Evolutionary conservation across 2,888 invertebrate species (phyloP), one percentile per base, ranked within the genome.

Genomic region (Lampropteryx suffumata): DNA sequence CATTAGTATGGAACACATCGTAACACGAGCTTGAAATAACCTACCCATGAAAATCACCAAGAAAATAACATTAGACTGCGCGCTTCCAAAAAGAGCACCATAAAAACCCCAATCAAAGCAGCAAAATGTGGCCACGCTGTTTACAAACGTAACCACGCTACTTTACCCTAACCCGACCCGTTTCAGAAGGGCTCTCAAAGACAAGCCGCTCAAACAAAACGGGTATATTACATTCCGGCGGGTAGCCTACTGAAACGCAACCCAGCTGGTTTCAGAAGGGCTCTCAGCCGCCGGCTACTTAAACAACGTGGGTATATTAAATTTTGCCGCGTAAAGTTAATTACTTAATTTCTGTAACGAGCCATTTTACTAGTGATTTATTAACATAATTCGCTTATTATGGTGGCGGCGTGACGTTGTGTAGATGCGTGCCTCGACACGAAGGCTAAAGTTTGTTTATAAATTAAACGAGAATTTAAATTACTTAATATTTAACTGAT

Each of bases 281-380:
- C 69, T 53, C 67, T 69, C 36, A 12, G 21, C 36, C 11, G 32
- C 27, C 39, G 44, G 36, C 59, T 44, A 60, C 37, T 50, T 41
- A 44, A 56, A 58, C 50, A 58, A 57, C 35, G 55, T 27, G 55
- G 52, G 55, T 36, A 57, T 52, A 58, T 56, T 56, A 42, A 32
- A 42, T 42, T 51, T 33, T 32, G 66, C 48, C 51, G 77, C 62
- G 61, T 75, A 65, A 71, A 69, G 69, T 80, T 84, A 84, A 86
- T 85, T 82, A 84, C 84, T 85, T 86, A 82, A 86, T 86, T 85
- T 78, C 57, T 68, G 75, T 76, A 76, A 77, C 78, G 72, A 70
- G 75, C 72, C 75, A 77, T 76, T 73, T 71, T 65, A 62, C 61
- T 56, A 59, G 67, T 80, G 78, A 84, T 84, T 84, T 82, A 83